phyloP scores from a whole-genome alignment of 2,113 vertebrate species.

The Platichthys stellatus region DNA sequence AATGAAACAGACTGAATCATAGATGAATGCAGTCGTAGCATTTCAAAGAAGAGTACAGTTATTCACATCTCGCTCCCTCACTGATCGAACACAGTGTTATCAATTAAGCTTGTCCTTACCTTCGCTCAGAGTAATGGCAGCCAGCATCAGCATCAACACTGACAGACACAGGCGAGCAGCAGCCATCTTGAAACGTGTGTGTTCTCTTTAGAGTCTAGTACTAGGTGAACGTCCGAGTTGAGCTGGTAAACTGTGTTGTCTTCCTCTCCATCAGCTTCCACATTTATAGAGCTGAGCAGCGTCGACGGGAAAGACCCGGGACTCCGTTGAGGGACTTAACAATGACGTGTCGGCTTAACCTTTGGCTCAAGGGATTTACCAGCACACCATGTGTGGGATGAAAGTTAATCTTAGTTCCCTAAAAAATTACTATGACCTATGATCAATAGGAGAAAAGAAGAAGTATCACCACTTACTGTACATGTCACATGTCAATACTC shows the following conservation, averaged over 20 bases:
- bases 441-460: not conserved
- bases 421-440: not conserved
- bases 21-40: too few species aligned
- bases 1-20: not conserved
- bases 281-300: conserved; percentile 27
- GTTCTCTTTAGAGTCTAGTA: not conserved
- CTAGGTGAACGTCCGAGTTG: not conserved
- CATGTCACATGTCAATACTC: too few species aligned
- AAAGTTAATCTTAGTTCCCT: conserved; percentile 9
- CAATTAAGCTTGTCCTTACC: conserved; percentile 57
- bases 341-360: not conserved
- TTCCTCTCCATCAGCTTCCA: fast-evolving
- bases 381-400: not conserved
- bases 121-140: conserved; percentile 65
- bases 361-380: not conserved
- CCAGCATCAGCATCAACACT: conserved; percentile 65
- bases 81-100: not conserved
- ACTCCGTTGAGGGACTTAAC: not conserved
- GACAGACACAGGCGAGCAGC: conserved; percentile 69
- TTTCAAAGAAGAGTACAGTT: too few species aligned
- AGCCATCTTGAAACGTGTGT: conserved; percentile 60
- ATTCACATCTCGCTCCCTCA: not conserved
- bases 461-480: not conserved
- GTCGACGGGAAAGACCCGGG: not conserved
- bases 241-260: conserved; percentile 8